Evolutionary conservation across 2,797 vertebrate genomes (phyloP).

Genomic region (Sebastes vulpes): DNA sequence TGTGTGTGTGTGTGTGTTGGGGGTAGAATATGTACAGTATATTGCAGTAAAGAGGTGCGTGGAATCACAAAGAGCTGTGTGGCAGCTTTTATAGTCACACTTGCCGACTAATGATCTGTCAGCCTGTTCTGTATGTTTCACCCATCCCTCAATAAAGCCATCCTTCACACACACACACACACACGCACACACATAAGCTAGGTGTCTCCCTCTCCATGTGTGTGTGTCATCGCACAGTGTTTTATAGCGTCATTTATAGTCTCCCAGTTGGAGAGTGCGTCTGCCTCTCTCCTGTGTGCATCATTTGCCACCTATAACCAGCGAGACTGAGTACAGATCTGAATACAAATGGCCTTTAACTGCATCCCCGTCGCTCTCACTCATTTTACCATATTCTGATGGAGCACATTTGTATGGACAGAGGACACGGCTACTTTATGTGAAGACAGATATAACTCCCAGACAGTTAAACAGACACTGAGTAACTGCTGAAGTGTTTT

Average conservation of each 20-base stretch:
- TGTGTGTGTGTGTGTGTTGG: neutral
- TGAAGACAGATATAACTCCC: constrained; percentile 19
- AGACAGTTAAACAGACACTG: constrained; percentile 20
- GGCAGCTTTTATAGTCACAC: constrained; percentile 56
- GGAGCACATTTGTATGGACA: neutral
- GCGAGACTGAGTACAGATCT: constrained; percentile 37
- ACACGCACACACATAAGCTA: neutral
- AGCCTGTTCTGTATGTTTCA: constrained; percentile 33
- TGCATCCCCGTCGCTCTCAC: constrained; percentile 9
- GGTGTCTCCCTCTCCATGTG: constrained; percentile 41
- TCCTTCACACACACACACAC: constrained; percentile 14
- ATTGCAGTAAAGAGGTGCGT: constrained; percentile 37
- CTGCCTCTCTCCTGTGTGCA: constrained; percentile 42
- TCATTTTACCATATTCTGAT: constrained; percentile 19
- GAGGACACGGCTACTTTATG: neutral
- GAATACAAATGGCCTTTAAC: constrained; percentile 75
- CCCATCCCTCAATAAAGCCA: constrained; percentile 35
- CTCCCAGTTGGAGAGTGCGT: constrained; percentile 38
- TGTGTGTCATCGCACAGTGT: constrained; percentile 54
- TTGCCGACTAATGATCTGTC: constrained; percentile 41
- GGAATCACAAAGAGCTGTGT: constrained; percentile 57
- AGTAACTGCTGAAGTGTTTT: neutral
- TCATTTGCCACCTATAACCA: constrained; percentile 58
- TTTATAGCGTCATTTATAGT: constrained; percentile 69
- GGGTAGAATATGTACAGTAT: neutral